Evolutionary conservation across 2,888 invertebrate species (phyloP).

Genomic region (Smittia aterrima): DNA sequence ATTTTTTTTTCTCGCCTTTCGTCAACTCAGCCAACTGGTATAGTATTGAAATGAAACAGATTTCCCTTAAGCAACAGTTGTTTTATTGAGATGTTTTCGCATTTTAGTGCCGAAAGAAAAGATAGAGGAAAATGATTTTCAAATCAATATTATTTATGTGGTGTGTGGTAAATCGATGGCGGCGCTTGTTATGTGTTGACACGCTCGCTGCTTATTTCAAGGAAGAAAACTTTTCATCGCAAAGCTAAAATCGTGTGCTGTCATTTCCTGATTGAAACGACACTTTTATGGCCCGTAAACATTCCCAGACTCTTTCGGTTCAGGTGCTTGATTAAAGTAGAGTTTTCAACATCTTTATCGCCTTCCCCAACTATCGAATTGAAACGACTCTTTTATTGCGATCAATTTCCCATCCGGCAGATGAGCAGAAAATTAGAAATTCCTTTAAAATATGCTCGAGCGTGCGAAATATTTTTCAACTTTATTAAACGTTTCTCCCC

Average conservation of each 20-base stretch:
- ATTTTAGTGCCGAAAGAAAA: neutral
- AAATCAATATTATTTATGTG: slow-evolving; percentile 6
- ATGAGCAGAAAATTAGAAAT: neutral
- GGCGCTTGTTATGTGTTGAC: neutral
- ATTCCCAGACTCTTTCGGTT: neutral
- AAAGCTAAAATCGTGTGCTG: neutral
- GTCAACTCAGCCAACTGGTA: neutral
- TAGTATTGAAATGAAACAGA: neutral
- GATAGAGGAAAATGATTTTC: neutral
- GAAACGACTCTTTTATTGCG: neutral
- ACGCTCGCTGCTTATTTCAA: neutral
- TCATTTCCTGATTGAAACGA: neutral
- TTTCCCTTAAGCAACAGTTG: slow-evolving; percentile 18
- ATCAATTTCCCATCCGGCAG: neutral
- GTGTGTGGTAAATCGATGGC: neutral
- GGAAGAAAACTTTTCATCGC: neutral
- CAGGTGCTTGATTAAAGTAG: slow-evolving; percentile 11
- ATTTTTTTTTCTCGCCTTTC: neutral
- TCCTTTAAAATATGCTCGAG: neutral
- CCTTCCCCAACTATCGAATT: neutral
- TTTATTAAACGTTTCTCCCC: neutral
- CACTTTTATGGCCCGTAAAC: slow-evolving; percentile 2
- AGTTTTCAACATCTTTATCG: neutral
- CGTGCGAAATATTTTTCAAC: neutral
- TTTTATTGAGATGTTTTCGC: neutral